These are phyloP conservation scores for Capreolus pygargus DNA, from an alignment of 2,113 vertebrate genomes.

Conservation along the genomic window DNA sequence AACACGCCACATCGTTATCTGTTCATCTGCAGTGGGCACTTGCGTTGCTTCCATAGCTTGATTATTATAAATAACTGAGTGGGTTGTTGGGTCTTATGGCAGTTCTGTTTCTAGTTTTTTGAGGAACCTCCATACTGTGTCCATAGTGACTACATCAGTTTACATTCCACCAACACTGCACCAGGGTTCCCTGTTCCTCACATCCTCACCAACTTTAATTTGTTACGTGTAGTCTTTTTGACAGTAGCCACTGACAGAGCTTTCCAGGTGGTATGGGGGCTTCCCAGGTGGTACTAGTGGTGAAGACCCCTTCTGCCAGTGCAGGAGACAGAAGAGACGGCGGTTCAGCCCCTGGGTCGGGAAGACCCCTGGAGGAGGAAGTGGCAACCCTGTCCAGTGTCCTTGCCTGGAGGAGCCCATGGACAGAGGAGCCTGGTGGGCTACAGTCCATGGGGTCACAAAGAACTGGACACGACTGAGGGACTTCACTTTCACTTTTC, in stretches of 20 bases:
- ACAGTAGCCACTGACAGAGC: neutral
- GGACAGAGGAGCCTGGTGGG: neutral
- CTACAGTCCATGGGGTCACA: neutral
- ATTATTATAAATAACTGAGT: neutral
- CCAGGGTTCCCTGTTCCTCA: neutral
- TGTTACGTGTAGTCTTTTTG: neutral
- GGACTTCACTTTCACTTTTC: neutral
- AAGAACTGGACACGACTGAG: neutral
- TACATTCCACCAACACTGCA: neutral
- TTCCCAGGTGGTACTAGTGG: neutral
- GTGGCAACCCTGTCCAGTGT: neutral
- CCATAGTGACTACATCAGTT: neutral
- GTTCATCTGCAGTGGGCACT: neutral
- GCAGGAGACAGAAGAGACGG: accelerated
- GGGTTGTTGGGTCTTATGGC: neutral
- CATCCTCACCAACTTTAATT: neutral
- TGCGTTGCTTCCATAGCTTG: neutral
- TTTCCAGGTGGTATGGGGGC: neutral
- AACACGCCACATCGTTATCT: neutral
- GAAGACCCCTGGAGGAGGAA: neutral
- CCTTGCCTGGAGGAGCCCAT: neutral
- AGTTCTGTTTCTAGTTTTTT: neutral
- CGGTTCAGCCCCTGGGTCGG: neutral
- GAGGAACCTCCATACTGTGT: neutral
- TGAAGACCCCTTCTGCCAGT: neutral